Base-by-base conservation (phyloP, 2,888 invertebrate species). In the Thymelicus acteon region DNA sequence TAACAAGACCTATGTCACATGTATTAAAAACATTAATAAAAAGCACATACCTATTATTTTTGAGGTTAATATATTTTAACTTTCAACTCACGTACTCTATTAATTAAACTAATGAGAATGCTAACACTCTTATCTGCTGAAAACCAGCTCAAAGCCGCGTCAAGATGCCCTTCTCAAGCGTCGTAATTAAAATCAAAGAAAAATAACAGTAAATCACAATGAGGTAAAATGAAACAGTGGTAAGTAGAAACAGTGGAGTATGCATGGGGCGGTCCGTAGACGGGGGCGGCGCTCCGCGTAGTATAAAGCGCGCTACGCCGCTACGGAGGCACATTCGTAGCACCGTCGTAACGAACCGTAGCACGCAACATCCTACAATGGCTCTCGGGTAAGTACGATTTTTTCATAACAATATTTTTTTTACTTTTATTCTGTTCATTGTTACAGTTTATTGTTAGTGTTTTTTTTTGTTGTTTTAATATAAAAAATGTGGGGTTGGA, bases 291-390 rank as follows among this genome's bases (percentile, higher is more conserved):
- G 70, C 77, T 77, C 81, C 82, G 79, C 79, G 6, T 80, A 83
- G 88, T 90, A 91, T 88, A 91, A 91, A 83, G 83, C 78, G 74
- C 74, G 78, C 79, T 78, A 75, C 81, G 77, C 75, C 54, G 71
- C 71, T 66, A 66, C 66, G 54, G 61, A 61, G 66, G 57, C 71
- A 61, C 66, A 66, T 80, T 76, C 80, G 79, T 80, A 81, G 76
- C 72, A 80, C 71, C 81, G 80, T 75, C 82, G 83, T 83, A 83
- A 49, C 70, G 31, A 77, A 73, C 76, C 76, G 79, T 81, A 77
- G 70, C 64, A 63, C 49, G 39, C 19, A 58, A 49, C 44, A 1
- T n/a, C 48, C 12, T 73, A 76, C 79, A 81, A 86, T 86, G 86
- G 83, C 83, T 74, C 78, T 82, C 74, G 79, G 85, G 85, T 85